Percentiles rank a stretch among this genome's conserved stretches.
These are phyloP conservation scores for Latrodectus geometricus DNA, from an alignment of 1,140 invertebrate genomes.

Conservation along the genomic window DNA sequence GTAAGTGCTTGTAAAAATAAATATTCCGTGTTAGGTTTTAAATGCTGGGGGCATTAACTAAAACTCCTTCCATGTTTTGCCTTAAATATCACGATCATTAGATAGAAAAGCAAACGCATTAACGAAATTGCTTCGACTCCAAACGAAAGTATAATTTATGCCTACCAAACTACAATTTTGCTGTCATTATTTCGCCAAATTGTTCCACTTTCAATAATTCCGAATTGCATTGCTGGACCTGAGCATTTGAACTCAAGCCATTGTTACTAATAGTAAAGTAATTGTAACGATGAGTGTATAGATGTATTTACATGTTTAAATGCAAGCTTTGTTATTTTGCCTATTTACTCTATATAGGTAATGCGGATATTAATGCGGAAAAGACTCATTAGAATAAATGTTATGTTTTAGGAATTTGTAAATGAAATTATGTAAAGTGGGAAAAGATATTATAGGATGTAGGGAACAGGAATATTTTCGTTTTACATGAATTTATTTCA, in stretches of 20 bases:
- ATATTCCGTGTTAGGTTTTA: background rate
- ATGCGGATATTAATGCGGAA: no score
- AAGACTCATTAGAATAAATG: no score
- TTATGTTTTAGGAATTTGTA: no score
- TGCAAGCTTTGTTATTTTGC: no score
- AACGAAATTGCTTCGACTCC: background rate
- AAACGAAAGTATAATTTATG: slow-evolving; percentile 1
- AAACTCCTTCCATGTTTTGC: background rate
- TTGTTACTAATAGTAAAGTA: no score
- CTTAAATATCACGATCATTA: background rate
- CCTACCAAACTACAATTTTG: background rate
- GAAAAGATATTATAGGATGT: no score
- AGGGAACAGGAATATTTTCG: no score
- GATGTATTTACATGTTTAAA: no score
- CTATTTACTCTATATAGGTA: no score
- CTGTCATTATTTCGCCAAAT: background rate
- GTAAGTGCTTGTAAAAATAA: background rate
- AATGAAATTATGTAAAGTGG: no score
- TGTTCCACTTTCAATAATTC: background rate
- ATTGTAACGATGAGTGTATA: no score
- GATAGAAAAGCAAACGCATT: background rate
- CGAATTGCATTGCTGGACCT: background rate
- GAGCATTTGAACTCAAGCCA: background rate
- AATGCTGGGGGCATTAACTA: background rate
- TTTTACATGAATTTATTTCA: no score